Evolutionary conservation across 2,888 invertebrate genomes (phyloP).

Genomic region (Bedellia somnulentella): DNA sequence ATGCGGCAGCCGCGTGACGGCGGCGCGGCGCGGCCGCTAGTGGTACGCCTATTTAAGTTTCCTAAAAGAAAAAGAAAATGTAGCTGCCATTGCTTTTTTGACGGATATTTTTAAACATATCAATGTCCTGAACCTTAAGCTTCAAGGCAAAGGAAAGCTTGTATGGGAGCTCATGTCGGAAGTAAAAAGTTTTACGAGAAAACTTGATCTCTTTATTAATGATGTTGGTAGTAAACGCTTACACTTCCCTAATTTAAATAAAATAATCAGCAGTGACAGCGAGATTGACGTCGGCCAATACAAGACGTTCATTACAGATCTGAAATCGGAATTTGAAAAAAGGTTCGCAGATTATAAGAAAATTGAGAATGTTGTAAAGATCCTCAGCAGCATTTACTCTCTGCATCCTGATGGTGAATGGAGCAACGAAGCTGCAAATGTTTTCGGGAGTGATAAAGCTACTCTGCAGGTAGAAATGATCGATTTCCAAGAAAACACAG

Average conservation of each 20-base stretch:
- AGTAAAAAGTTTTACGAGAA: conserved; percentile 7
- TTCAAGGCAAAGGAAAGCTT: conserved; percentile 10
- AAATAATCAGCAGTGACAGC: conserved; percentile 7
- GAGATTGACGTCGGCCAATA: conserved; percentile 11
- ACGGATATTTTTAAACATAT: conserved; percentile 11
- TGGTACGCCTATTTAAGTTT: too few relatives aligned
- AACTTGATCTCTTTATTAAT: conserved; percentile 2
- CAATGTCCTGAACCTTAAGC: conserved; percentile 11
- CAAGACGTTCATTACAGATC: conserved; percentile 11
- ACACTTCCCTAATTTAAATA: conserved; percentile 7
- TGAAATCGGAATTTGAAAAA: conserved; percentile 9
- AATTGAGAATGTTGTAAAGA: conserved; percentile 13
- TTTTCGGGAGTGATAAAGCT: conserved; percentile 11
- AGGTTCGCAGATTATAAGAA: conserved; percentile 13
- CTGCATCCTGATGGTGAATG: conserved; percentile 13
- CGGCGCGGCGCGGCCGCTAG: too few relatives aligned
- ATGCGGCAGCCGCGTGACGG: too few relatives aligned
- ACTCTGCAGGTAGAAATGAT: too few relatives aligned
- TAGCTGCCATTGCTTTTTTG: conserved; percentile 8
- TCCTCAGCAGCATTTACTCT: conserved; percentile 13
- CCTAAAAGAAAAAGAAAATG: too few relatives aligned
- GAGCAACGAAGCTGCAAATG: conserved; percentile 11
- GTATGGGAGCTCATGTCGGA: conserved; percentile 7
- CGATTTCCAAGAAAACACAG: too few relatives aligned
- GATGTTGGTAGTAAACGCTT: conserved; percentile 7